Conservation (phyloP, 1,140 invertebrate species). For the Micrasema longulum region DNA sequence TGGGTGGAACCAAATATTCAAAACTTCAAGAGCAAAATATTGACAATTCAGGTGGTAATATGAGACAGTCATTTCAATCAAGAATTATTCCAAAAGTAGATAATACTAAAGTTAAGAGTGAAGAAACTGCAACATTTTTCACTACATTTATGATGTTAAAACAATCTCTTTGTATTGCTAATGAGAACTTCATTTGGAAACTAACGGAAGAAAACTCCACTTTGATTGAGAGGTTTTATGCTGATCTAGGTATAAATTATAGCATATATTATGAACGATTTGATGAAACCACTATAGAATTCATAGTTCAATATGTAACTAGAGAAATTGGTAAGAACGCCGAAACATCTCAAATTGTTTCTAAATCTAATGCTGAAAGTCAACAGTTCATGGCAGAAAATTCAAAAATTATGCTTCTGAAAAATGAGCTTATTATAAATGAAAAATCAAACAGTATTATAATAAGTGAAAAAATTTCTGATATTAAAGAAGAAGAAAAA, state of each 20-base stretch:
- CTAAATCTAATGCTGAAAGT: neutral
- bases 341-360: neutral
- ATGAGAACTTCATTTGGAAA: slow-evolving; percentile 63
- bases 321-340: slow-evolving; percentile 58
- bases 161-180: slow-evolving; percentile 61
- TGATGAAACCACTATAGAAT: slow-evolving; percentile 66
- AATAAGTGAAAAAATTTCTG: neutral
- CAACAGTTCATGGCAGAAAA: neutral
- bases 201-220: slow-evolving; percentile 63
- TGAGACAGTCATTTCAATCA: slow-evolving; percentile 60
- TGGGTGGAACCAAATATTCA: neutral
- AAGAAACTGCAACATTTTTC: slow-evolving; percentile 66
- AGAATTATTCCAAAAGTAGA: slow-evolving; percentile 65
- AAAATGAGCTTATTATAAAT: slow-evolving; percentile 14
- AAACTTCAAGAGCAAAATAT: slow-evolving; percentile 42
- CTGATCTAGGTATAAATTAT: slow-evolving; percentile 67
- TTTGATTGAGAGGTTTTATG: slow-evolving; percentile 70
- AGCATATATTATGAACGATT: slow-evolving; percentile 69
- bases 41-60: slow-evolving; percentile 57
- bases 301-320: slow-evolving; percentile 69
- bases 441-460: neutral
- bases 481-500: neutral
- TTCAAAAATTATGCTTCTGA: slow-evolving; percentile 8
- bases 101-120: slow-evolving; percentile 55
- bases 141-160: slow-evolving; percentile 68